These are phyloP conservation scores for Xylocopa sonorina DNA, from an alignment of 1,140 invertebrate genomes.

Conservation along the genomic window DNA sequence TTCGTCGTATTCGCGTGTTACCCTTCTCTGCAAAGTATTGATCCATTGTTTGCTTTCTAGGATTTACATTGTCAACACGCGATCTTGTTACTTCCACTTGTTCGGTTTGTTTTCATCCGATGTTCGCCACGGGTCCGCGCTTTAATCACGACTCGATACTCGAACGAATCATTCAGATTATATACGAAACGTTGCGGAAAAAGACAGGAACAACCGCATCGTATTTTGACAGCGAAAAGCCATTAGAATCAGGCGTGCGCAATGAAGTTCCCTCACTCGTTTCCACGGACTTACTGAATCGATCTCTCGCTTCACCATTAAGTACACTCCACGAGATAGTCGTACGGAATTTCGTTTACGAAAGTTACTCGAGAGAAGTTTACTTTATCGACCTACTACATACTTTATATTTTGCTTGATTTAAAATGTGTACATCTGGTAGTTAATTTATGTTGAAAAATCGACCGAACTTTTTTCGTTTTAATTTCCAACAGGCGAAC, in stretches of 20 bases:
- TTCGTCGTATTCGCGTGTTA: conserved; percentile 60
- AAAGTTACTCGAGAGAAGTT: not conserved
- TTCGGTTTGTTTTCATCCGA: conserved; percentile 46
- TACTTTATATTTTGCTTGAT: not conserved
- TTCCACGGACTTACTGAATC: conserved; percentile 50
- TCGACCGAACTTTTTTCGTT: too few species aligned
- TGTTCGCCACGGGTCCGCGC: too few species aligned
- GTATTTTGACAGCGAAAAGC: conserved; percentile 45
- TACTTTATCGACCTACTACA: conserved; percentile 29
- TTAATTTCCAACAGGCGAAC: too few species aligned
- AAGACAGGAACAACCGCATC: conserved; percentile 36
- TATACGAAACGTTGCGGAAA: not conserved
- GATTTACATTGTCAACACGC: conserved; percentile 58
- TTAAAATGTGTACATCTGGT: not conserved
- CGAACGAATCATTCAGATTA: not conserved
- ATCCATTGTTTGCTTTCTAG: conserved; percentile 75
- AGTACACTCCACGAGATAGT: not conserved
- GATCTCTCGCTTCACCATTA: conserved; percentile 52
- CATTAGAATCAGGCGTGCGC: conserved; percentile 33
- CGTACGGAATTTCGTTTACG: not conserved
- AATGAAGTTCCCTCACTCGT: conserved; percentile 27
- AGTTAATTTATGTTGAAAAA: not conserved
- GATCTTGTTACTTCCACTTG: conserved; percentile 44
- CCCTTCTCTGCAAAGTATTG: conserved; percentile 70
- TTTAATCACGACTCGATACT: not conserved